These are phyloP conservation scores for Gasteruption jaculator DNA, from an alignment of 2,888 invertebrate species.

Conservation along the genomic window DNA sequence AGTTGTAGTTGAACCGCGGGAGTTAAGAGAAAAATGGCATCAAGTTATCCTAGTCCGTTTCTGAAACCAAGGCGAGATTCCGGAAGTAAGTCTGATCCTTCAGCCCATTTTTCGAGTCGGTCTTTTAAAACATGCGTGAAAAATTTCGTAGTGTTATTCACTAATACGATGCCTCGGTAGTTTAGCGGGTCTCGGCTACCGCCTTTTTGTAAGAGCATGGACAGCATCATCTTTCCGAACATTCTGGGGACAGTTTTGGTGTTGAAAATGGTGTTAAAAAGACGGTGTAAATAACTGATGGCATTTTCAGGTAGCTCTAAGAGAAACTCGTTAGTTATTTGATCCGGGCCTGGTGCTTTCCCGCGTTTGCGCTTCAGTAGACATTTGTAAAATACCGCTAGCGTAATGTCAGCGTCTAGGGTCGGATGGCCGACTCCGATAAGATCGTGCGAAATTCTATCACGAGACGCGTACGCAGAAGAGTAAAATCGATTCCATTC, in stretches of 20 bases:
- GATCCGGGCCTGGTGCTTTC: slow-evolving; percentile 14
- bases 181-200: slow-evolving; percentile 19
- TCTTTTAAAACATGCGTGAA: slow-evolving; percentile 21
- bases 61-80: slow-evolving; percentile 23
- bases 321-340: too few species aligned
- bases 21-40: slow-evolving; percentile 22
- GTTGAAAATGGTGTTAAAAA: slow-evolving; percentile 1
- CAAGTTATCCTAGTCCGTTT: slow-evolving; percentile 16
- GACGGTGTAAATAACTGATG: too few species aligned
- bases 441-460: neutral
- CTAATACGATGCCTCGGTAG: slow-evolving; percentile 26
- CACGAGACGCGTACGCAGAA: neutral
- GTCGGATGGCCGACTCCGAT: slow-evolving; percentile 4
- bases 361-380: slow-evolving; percentile 6
- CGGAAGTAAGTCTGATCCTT: slow-evolving; percentile 15
- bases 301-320: too few species aligned
- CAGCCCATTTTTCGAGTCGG: slow-evolving; percentile 21
- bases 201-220: slow-evolving; percentile 16
- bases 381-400: slow-evolving; percentile 1
- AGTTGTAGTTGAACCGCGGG: too few species aligned
- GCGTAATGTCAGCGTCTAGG: slow-evolving; percentile 6
- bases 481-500: slow-evolving; percentile 2
- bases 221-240: slow-evolving; percentile 3
- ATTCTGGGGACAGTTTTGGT: slow-evolving; percentile 2
- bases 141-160: slow-evolving; percentile 23